These are phyloP conservation scores for Sitophilus oryzae DNA, from an alignment of 1,140 invertebrate genomes.

Conservation along the genomic window DNA sequence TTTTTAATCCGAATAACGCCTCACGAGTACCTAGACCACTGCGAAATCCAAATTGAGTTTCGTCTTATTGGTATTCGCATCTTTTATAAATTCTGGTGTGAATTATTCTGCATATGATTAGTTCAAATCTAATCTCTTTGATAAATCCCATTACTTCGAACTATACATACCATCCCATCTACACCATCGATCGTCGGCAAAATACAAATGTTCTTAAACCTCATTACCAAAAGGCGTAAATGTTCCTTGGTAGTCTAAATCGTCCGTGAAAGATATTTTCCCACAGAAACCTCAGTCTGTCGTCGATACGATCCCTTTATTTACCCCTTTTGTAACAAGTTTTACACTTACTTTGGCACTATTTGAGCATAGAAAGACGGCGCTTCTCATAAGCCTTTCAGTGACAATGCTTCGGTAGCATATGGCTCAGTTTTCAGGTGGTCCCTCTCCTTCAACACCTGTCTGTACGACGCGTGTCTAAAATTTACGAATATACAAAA, in stretches of 20 bases:
- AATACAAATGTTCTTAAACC: neutral
- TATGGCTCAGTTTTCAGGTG: constrained; percentile 18
- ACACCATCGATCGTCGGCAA: too few species aligned
- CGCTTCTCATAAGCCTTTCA: constrained; percentile 11
- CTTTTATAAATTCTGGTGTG: neutral
- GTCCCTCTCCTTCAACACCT: constrained; percentile 18
- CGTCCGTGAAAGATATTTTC: constrained; percentile 3
- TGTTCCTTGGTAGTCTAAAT: neutral
- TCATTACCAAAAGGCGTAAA: neutral
- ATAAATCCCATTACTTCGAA: too few species aligned
- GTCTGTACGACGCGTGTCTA: constrained; percentile 16
- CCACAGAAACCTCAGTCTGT: constrained; percentile 6
- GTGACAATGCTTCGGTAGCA: constrained; percentile 21
- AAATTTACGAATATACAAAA: neutral
- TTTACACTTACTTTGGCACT: constrained; percentile 24
- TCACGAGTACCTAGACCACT: too few species aligned
- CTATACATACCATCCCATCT: too few species aligned
- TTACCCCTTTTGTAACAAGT: constrained; percentile 17
- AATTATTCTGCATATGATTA: too few species aligned
- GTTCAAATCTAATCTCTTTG: too few species aligned
- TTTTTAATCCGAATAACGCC: too few species aligned
- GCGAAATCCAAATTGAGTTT: too few species aligned
- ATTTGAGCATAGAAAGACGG: constrained; percentile 8
- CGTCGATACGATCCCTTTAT: neutral
- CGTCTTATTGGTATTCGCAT: neutral